phyloP scores from a whole-genome alignment of 2,888 invertebrate species.

The Erebia palarica region DNA sequence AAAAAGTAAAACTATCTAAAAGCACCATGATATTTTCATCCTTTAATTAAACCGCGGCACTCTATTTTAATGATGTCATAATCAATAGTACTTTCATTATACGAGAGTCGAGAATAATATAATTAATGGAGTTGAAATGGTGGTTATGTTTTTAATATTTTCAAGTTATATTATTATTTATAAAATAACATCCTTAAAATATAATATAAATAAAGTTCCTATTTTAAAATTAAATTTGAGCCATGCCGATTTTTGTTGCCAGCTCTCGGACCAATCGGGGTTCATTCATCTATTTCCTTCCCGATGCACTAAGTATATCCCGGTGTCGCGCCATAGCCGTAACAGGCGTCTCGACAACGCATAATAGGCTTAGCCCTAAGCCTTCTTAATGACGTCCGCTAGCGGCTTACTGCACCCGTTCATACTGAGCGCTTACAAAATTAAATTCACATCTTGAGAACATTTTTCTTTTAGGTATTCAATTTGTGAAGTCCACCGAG shows the following conservation, averaged over 20 bases:
- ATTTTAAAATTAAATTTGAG: too few relatives aligned
- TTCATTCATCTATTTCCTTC: neutral
- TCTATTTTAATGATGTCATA: slow-evolving; percentile 10
- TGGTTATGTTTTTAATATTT: neutral
- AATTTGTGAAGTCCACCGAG: slow-evolving; percentile 1
- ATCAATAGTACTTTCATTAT: neutral
- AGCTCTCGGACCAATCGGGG: neutral
- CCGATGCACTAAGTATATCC: neutral
- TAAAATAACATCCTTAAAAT: too few relatives aligned
- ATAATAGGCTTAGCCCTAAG: slow-evolving; percentile 36
- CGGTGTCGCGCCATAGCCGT: slow-evolving; percentile 24
- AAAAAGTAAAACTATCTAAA: too few relatives aligned
- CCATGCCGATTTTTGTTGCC: too few relatives aligned
- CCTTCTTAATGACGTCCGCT: slow-evolving; percentile 33
- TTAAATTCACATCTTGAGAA: slow-evolving; percentile 1
- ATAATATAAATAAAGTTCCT: too few relatives aligned
- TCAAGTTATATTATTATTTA: too few relatives aligned
- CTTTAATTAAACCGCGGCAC: neutral
- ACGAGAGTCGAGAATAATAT: neutral
- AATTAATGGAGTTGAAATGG: neutral
- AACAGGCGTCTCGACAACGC: slow-evolving; percentile 23
- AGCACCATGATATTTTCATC: neutral
- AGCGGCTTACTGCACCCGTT: slow-evolving; percentile 26
- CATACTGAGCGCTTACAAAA: slow-evolving; percentile 4
- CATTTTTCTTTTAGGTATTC: neutral